Evolutionary conservation across 2,888 invertebrate genomes (phyloP).

Genomic region (Drosophila greeni): DNA sequence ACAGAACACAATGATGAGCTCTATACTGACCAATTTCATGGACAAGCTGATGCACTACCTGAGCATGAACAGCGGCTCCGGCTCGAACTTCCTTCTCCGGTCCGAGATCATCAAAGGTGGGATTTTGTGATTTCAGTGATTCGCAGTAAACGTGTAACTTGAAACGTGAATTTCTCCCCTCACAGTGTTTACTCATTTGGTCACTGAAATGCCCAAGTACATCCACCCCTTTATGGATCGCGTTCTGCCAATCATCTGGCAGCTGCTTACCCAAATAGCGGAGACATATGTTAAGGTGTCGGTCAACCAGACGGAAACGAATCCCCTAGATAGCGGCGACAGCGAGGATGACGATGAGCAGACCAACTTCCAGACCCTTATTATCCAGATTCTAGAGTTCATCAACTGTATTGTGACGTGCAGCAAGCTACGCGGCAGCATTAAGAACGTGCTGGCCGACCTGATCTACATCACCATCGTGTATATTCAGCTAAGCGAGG

Average conservation of each 20-base stretch:
- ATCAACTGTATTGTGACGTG: slow-evolving; percentile 82
- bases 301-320: slow-evolving; percentile 81
- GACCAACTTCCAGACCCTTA: slow-evolving; percentile 83
- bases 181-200: slow-evolving; percentile 81
- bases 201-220: slow-evolving; percentile 82
- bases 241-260: slow-evolving; percentile 84
- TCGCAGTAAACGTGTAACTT: not conserved
- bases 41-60: slow-evolving; percentile 82
- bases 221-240: slow-evolving; percentile 82
- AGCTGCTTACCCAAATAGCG: slow-evolving; percentile 83
- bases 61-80: slow-evolving; percentile 80
- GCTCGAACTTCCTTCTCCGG: slow-evolving; percentile 82
- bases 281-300: slow-evolving; percentile 83
- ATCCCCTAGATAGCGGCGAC: slow-evolving; percentile 80
- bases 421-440: slow-evolving; percentile 80
- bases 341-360: slow-evolving; percentile 83
- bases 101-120: slow-evolving; percentile 83
- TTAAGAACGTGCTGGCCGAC: slow-evolving; percentile 83
- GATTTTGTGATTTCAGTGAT: not conserved
- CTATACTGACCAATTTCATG: slow-evolving; percentile 84
- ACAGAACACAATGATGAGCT: slow-evolving; percentile 82
- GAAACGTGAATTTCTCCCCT: not conserved
- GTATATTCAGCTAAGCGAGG: slow-evolving; percentile 85
- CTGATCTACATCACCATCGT: slow-evolving; percentile 84
- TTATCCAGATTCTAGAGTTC: slow-evolving; percentile 85